Conservation (phyloP, 2,113 vertebrate species). For the Pampusana beccarii region DNA sequence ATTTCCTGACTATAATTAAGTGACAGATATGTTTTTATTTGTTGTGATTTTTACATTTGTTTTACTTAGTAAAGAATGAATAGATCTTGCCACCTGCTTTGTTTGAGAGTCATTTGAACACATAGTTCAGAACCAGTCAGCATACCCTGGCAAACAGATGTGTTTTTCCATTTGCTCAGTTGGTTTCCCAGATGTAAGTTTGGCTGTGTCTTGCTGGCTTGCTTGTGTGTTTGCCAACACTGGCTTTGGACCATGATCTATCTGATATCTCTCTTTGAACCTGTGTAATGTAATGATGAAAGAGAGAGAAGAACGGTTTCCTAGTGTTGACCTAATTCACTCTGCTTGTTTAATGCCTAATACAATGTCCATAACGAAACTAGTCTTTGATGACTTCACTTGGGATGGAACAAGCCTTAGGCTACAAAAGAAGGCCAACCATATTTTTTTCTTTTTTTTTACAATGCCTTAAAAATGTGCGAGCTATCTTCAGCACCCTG, state of each 20-base stretch:
- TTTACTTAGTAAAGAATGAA: not conserved
- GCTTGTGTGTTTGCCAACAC: not conserved
- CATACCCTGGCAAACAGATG: not conserved
- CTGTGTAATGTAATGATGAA: not conserved
- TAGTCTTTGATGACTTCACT: not conserved
- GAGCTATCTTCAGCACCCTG: not conserved
- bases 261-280: not conserved
- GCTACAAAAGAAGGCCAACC: not conserved
- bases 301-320: not conserved
- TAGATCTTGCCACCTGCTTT: not conserved
- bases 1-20: not conserved
- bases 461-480: not conserved
- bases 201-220: not conserved
- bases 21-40: not conserved
- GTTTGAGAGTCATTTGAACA: not conserved
- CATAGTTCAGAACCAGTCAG: not conserved
- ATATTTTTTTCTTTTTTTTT: not conserved
- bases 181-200: not conserved
- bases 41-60: conserved; percentile 10
- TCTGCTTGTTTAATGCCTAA: not conserved
- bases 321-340: not conserved
- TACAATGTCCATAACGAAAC: not conserved
- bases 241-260: not conserved
- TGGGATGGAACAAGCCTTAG: not conserved
- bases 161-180: not conserved